Percentiles rank a stretch among this genome's conserved stretches.
These are phyloP conservation scores for Callipepla californica DNA, from an alignment of 2,113 vertebrate genomes.

Conservation along the genomic window DNA sequence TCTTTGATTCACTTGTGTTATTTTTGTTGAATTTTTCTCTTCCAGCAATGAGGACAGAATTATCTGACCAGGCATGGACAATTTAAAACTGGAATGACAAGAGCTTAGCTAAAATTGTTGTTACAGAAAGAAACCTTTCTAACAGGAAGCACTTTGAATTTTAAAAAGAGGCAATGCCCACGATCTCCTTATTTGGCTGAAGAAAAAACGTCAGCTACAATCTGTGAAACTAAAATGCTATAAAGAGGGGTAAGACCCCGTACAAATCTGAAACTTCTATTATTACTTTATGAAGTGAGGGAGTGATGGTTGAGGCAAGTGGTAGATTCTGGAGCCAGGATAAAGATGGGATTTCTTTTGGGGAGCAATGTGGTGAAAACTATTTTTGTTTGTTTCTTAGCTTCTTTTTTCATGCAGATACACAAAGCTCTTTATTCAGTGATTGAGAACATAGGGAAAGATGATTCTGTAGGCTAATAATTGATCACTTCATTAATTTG, in stretches of 20 bases:
- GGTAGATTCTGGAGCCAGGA: not conserved
- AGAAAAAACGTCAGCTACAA: not conserved
- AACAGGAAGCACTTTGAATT: not conserved
- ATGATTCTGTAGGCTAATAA: not conserved
- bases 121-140: not conserved
- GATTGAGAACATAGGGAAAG: not conserved
- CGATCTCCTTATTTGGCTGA: not conserved
- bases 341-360: not conserved
- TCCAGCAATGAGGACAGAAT: not conserved
- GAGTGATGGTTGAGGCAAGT: not conserved
- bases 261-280: not conserved
- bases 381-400: no score
- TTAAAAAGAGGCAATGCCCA: not conserved
- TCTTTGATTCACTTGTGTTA: not conserved
- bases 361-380: not conserved
- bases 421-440: not conserved
- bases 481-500: not conserved
- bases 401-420: not conserved
- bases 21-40: not conserved
- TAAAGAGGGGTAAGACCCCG: not conserved
- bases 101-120: not conserved
- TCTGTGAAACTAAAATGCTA: not conserved
- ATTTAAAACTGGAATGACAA: not conserved
- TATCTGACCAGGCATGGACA: not conserved
- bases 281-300: not conserved